Evolutionary conservation across 35 echinoderm and acorn worm genomes (phyloP).

Genomic region (Lytechinus variegatus): DNA sequence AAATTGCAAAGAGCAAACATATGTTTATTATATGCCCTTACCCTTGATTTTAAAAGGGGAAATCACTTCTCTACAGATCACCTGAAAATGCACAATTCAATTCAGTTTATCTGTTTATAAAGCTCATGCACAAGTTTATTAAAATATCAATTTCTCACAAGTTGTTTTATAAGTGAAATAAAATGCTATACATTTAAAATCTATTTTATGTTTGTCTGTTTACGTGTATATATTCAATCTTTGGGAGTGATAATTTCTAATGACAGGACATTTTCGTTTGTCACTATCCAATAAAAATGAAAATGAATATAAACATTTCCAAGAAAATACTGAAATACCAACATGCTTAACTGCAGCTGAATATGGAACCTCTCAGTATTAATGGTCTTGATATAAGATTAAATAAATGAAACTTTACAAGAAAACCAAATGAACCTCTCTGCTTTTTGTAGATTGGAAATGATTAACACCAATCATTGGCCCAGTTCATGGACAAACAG

Average conservation of each 20-base stretch:
- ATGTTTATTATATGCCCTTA: too few species aligned
- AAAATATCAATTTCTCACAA: neutral
- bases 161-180: neutral
- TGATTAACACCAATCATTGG: neutral
- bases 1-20: neutral
- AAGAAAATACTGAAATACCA: neutral
- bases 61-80: neutral
- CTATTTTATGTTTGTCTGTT: neutral
- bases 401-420: neutral
- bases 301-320: neutral
- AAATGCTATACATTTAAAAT: neutral
- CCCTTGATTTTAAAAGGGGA: too few species aligned
- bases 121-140: neutral
- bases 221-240: neutral
- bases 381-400: neutral
- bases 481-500: neutral
- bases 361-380: neutral
- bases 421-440: neutral
- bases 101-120: neutral
- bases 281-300: neutral
- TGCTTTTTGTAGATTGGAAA: too few species aligned
- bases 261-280: neutral
- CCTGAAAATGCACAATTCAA: neutral
- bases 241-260: neutral
- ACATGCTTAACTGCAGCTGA: neutral